Percentiles rank a stretch among this genome's conserved stretches.
Evolutionary conservation across 1,140 invertebrate species (phyloP).

Genomic region (Tribolium madens): DNA sequence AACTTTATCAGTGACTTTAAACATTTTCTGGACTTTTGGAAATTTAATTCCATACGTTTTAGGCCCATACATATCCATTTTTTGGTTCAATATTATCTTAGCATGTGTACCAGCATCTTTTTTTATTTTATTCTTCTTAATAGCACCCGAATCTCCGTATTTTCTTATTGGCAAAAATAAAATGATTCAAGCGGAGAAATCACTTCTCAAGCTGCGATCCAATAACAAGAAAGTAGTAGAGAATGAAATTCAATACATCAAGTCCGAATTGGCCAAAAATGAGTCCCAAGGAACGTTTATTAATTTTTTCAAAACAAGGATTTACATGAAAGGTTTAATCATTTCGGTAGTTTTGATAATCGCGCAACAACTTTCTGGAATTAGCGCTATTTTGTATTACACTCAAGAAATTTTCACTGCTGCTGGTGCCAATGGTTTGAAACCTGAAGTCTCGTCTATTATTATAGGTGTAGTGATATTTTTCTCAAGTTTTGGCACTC

Average conservation of each 20-base stretch:
- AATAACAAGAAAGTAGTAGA: conserved; percentile 4
- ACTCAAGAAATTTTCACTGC: conserved; percentile 2
- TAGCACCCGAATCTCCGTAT: conserved; percentile 82
- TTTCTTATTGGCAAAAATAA: conserved; percentile 74
- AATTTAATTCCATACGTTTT: conserved; percentile 55
- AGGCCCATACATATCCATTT: conserved; percentile 56
- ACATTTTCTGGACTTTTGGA: conserved; percentile 56
- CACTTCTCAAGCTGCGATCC: conserved; percentile 66
- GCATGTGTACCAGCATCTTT: conserved; percentile 67
- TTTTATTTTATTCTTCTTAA: conserved; percentile 67
- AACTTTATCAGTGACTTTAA: conserved; percentile 49
- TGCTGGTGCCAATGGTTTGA: background rate
- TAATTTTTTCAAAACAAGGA: conserved; percentile 21
- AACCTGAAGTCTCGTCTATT: conserved; percentile 7
- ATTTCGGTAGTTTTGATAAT: conserved; percentile 25
- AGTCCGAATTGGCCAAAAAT: background rate
- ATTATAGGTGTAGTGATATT: conserved; percentile 30
- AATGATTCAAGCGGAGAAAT: conserved; percentile 71
- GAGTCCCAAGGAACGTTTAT: background rate
- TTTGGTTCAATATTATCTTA: conserved; percentile 67
- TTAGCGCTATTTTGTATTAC: conserved; percentile 24
- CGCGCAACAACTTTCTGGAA: conserved; percentile 5
- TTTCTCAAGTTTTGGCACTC: conserved; percentile 24
- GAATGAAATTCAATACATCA: background rate
- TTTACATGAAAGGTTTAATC: conserved; percentile 12